A percentile compares a stretch with the other conserved stretches of the same genome.
Evolutionary conservation across 2,888 invertebrate species (phyloP).

Genomic region (Xestoiulus laeticollis): DNA sequence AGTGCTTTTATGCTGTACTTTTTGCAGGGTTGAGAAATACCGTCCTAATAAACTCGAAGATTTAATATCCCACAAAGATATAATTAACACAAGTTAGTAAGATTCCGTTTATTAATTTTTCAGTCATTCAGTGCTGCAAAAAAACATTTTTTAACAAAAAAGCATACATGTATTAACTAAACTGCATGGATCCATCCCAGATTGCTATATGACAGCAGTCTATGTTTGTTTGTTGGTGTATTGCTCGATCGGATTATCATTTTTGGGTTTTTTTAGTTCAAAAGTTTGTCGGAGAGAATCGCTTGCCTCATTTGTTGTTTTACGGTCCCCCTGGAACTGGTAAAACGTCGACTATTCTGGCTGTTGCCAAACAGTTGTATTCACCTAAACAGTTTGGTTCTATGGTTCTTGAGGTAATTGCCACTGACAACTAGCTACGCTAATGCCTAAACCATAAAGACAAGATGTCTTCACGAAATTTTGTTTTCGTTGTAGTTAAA

Average conservation of each 20-base stretch:
- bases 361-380: conserved; percentile 93
- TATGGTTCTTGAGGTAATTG: conserved; percentile 76
- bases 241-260: no score
- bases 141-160: no score
- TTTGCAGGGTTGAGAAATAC: conserved; percentile 93
- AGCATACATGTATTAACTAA: no score
- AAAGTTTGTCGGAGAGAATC: conserved; percentile 88
- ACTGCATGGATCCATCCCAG: no score
- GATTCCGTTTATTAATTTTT: not conserved
- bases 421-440: not conserved
- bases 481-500: conserved; percentile 75
- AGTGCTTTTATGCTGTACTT: not conserved
- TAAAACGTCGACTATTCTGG: conserved; percentile 97
- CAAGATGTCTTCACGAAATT: not conserved
- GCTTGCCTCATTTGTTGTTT: conserved; percentile 93
- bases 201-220: no score
- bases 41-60: conserved; percentile 90
- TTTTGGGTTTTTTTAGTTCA: conserved; percentile 69
- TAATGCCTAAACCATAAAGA: not conserved
- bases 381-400: conserved; percentile 88
- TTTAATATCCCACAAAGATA: conserved; percentile 96
- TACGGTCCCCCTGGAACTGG: conserved; percentile 99
- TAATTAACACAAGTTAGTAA: conserved; percentile 87
- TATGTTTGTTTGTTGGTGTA: conserved; percentile 60
- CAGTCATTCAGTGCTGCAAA: not conserved